Evolutionary conservation across 2,113 vertebrate genomes (phyloP).

Genomic region (Camelus dromedarius): DNA sequence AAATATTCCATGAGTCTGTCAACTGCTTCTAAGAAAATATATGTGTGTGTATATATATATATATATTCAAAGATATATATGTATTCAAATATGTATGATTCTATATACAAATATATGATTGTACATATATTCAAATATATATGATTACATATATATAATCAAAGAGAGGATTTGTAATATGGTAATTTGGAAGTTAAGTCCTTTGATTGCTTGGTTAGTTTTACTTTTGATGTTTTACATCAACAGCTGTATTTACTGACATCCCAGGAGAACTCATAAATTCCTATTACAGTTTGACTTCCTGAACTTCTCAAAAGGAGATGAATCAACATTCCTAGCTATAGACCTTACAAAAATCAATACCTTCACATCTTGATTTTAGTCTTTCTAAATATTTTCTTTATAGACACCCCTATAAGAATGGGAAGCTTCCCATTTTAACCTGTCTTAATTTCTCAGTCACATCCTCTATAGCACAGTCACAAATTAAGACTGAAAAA

Average conservation of each 20-base stretch:
- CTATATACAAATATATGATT: not conserved
- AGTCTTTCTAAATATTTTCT: conserved; percentile 30
- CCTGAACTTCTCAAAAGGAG: not conserved
- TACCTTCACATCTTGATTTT: not conserved
- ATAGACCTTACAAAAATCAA: not conserved
- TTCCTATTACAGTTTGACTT: not conserved
- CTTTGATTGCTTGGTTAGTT: conserved; percentile 21
- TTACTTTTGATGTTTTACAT: not conserved
- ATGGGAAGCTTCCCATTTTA: not conserved
- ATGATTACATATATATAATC: not conserved
- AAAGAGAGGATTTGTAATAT: not conserved
- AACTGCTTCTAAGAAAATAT: not conserved
- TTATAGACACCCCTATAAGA: not conserved
- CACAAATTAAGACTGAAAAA: not conserved
- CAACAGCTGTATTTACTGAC: not conserved
- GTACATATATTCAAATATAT: not conserved
- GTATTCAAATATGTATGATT: not conserved
- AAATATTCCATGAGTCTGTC: conserved; percentile 6
- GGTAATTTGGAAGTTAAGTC: not conserved
- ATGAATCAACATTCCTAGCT: not conserved
- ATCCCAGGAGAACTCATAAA: not conserved
- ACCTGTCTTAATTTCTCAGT: not conserved
- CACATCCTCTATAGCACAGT: not conserved
- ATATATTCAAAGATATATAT: not conserved
- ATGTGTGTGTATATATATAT: too few relatives aligned